Conservation (phyloP, 2,113 vertebrate species). For the Nycticryphes semicollaris region DNA sequence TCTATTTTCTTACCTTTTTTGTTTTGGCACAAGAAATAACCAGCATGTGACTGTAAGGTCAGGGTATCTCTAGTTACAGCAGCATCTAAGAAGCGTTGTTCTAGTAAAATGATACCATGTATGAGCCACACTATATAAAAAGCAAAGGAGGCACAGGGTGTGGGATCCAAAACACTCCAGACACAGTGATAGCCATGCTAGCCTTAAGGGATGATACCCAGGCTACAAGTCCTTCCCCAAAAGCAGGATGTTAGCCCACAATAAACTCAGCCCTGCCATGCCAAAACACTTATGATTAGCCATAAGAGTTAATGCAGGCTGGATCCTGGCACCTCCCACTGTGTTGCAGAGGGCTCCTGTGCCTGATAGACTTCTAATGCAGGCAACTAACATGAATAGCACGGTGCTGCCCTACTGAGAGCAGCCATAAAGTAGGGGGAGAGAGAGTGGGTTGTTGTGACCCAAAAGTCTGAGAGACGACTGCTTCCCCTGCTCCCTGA, state of each 20-base stretch:
- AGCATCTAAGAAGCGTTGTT: neutral
- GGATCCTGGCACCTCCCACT: accelerated
- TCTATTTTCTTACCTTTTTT: conserved; percentile 52
- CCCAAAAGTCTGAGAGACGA: neutral
- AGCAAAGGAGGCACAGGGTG: accelerated
- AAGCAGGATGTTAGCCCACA: neutral
- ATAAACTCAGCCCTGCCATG: neutral
- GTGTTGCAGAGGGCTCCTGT: accelerated
- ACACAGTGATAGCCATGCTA: neutral
- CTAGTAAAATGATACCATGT: neutral
- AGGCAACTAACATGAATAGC: neutral
- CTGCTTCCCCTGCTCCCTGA: accelerated
- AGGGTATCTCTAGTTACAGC: conserved; percentile 36
- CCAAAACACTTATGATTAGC: neutral
- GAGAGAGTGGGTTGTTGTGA: neutral
- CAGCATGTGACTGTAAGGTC: conserved; percentile 10
- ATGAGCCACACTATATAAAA: neutral
- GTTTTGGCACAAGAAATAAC: neutral
- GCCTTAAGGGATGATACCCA: neutral
- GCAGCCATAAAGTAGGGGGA: neutral
- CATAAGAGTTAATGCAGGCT: neutral
- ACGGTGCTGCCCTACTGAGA: neutral
- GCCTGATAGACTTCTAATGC: neutral
- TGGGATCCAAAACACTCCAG: accelerated
- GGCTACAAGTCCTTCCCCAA: neutral